Evolutionary conservation across 2,797 vertebrate genomes (phyloP), one percentile per base, ranked within the genome.

Genomic region (Diplodus sargus): DNA sequence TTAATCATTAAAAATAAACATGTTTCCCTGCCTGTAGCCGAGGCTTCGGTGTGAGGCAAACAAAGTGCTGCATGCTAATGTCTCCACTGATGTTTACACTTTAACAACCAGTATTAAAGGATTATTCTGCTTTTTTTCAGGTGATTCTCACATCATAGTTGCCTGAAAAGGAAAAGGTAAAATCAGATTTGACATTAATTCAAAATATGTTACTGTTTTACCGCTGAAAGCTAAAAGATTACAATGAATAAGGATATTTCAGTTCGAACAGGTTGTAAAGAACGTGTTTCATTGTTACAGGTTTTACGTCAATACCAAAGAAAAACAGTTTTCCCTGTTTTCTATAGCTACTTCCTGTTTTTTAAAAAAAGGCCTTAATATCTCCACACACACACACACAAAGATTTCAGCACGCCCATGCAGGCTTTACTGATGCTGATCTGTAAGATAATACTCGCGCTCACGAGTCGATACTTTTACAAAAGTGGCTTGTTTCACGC

Each of bases 1-100:
- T 91, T 91, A 90, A 91, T 93, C 90, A 92, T 93, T 92, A 89
- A 90, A 91, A 91, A 88, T 88, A 88, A 89, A 87, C 91, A 89
- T 85, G 88, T 86, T 88, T 84, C 56, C 51, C 80, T 20, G 87
- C 59, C 87, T 87, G 85, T 45, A 85, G 83, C 83, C 2, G 60
- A 68, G 54, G 76, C 78, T 84, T 54, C 39, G 11, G 63, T 43
- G 77, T 49, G 81, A 83, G 54, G 81, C 83, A 86, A 88, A 86
- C 85, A 85, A 85, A 88, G 72, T 64, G 77, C 73, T 74, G 84
- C 78, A 91, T 87, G 89, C 82, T 90, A 88, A 91, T 72, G 83
- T 48, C 76, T 5, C 23, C 56, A 6, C 72, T 48, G 56, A 34
- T 65, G 47, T 86, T 86, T 70, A 68, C 71, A 72, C 77, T 67